phyloP scores from a whole-genome alignment of 2,888 invertebrate species.

The Caenorhabditis sp. region DNA sequence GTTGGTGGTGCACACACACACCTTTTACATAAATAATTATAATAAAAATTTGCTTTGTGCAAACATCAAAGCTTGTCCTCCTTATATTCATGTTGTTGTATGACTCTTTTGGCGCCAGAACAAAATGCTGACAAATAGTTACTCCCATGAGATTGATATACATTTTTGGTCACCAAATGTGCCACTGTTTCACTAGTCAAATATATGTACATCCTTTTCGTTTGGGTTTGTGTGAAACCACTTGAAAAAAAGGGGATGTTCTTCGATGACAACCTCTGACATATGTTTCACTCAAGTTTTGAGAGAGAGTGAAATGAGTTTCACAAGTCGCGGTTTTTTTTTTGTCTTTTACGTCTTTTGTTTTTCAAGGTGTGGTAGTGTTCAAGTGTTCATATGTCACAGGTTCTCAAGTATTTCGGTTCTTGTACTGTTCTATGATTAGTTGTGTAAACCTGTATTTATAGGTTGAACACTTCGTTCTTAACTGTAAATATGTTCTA shows the following conservation, averaged over 20 bases:
- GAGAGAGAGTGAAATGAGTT: neutral
- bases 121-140: neutral
- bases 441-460: no score
- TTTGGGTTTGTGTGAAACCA: neutral
- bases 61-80: neutral
- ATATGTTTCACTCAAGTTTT: neutral
- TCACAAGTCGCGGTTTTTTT: neutral
- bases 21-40: neutral
- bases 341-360: neutral
- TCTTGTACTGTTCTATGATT: neutral
- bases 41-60: neutral
- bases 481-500: no score
- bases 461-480: no score
- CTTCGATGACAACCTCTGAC: neutral
- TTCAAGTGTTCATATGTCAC: neutral
- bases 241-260: neutral
- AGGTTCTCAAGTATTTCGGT: neutral
- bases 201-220: neutral
- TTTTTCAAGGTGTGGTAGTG: neutral
- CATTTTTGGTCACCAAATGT: constrained; percentile 1
- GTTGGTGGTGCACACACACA: neutral
- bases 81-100: neutral
- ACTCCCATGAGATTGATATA: neutral
- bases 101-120: neutral
- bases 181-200: neutral